Evolutionary conservation across 1,140 invertebrate species (phyloP).

Genomic region (Musca vetustissima): DNA sequence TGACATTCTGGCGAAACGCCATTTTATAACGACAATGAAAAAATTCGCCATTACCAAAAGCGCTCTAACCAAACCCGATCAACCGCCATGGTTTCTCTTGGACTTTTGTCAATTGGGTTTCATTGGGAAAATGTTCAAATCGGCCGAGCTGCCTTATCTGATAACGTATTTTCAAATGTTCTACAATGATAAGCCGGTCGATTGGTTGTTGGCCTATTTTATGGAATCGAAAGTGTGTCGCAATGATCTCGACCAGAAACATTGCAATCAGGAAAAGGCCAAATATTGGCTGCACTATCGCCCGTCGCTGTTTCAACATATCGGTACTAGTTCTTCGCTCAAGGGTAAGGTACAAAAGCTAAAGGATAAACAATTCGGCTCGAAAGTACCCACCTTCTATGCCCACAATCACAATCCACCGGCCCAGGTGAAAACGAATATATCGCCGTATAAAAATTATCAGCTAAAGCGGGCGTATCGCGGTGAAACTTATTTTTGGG

Average conservation of each 20-base stretch:
- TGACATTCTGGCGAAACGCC: conserved; percentile 87
- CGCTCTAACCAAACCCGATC: conserved; percentile 63
- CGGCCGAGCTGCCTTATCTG: conserved; percentile 82
- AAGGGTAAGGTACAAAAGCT: conserved; percentile 97
- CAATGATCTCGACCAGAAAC: conserved; percentile 85
- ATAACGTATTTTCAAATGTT: conserved; percentile 87
- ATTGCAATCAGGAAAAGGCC: conserved; percentile 79
- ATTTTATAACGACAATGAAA: conserved; percentile 85
- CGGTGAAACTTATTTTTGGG: conserved; percentile 93
- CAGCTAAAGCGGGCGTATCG: conserved; percentile 80
- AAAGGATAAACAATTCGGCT: conserved; percentile 91
- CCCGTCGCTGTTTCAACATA: conserved; percentile 94
- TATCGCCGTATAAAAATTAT: conserved; percentile 84
- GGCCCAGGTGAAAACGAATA: conserved; percentile 72
- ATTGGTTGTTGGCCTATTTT: conserved; percentile 92
- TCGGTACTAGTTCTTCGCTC: conserved; percentile 92
- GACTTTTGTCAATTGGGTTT: conserved; percentile 94
- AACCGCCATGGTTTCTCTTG: conserved; percentile 82
- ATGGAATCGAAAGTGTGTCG: conserved; percentile 89
- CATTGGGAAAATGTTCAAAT: conserved; percentile 93
- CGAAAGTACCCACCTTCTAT: conserved; percentile 77
- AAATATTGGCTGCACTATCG: conserved; percentile 86
- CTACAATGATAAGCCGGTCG: conserved; percentile 94
- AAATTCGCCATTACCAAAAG: conserved; percentile 82
- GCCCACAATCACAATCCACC: conserved; percentile 81